Base-by-base conservation (phyloP, 1,140 invertebrate genomes). In the Lutraria rhynchaena region DNA sequence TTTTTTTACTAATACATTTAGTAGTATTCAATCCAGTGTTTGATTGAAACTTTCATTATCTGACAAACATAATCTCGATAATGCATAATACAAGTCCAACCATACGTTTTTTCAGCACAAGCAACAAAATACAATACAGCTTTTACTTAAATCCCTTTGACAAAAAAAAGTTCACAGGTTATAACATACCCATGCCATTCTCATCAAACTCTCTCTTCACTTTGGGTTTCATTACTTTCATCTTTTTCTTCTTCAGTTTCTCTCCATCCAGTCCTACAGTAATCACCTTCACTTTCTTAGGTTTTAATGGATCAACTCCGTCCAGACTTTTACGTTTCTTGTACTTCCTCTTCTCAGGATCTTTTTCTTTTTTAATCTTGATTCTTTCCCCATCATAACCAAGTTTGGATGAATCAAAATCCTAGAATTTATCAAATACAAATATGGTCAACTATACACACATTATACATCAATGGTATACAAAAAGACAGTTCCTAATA, bases 141-240 rank as follows among this genome's bases (percentile, higher is more conserved):
- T n/a, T n/a, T n/a, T n/a, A n/a, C n/a, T n/a, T n/a, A n/a, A n/a
- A n/a, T n/a, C n/a, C n/a, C n/a, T n/a, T n/a, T n/a, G 51, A 53
- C 5, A n/a, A 53, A n/a, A 11, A 5, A 17, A 53, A 11, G 19
- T n/a, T 53, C 51, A 53, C n/a, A 33, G 15, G 33, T 61, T 13
- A 55, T n/a, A 24, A 29, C 78, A 37, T 81, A 81, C 78, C 78
- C 78, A 81, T 74, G 44, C 67, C 70, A 73, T 86, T 85, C 31
- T 85, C 84, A 81, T 81, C 73, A 67, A 82, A 78, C 51, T 84
- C 78, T 92, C 92, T 67, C 92, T 88, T 86, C 92, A 93, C 19
- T 92, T 91, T 46, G 92, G 75, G 76, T 87, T 86, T 83, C 81
- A 84, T 89, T 84, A 90, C 67, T 85, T 81, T 89, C 83, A 90